Evolutionary conservation across 92 coral and sea anemone species (phyloP), one percentile per base, ranked within the genome.

Genomic region (Porites divaricata): DNA sequence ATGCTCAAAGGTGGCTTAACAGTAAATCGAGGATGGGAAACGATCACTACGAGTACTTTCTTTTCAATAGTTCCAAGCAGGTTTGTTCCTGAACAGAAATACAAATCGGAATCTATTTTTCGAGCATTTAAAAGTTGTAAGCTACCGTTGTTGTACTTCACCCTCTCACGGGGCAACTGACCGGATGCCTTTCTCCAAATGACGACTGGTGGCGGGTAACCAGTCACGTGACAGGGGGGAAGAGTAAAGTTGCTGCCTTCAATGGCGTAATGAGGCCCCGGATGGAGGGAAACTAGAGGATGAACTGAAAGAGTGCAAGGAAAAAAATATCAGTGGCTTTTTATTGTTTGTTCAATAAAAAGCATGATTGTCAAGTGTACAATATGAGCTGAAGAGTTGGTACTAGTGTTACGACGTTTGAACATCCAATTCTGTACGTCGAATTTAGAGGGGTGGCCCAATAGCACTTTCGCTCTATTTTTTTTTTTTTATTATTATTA

Each of bases 121-220:
- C 20, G 15, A 1, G 56, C 51, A 16, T 67, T 49, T 4, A 56
- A 2, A 3, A 81, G 12, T 64, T 76, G 28, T 16, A 88, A 53
- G 11, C 61, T n/a, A 9, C 79, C 72, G 1, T 69, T 61, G 15
- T 61, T 77, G 41, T 68, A 11, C 52, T 53, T 26, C 9, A 65
- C 49, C 22, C 87, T 83, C 61, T 63, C 77, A 6, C 22, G 63
- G 22, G 84, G 84, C 19, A 88, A 28, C 52, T 59, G 79, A 23
- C 85, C 80, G 58, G 79, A 86, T 3, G 86, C 57, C 59, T 80
- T 86, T 54, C 85, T 80, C 93, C 93, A 90, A 51, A 76, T 70
- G 67, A 90, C 70, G 35, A 69, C 67, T 56, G 93, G 93, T 26
- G 76, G 13, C 2, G 93, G 93, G 12, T 17, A 41, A 13, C 74